Percentiles rank a stretch among this genome's conserved stretches.
Conservation (phyloP, 2,113 vertebrate genomes). For the Forbesichthys agassizii region DNA sequence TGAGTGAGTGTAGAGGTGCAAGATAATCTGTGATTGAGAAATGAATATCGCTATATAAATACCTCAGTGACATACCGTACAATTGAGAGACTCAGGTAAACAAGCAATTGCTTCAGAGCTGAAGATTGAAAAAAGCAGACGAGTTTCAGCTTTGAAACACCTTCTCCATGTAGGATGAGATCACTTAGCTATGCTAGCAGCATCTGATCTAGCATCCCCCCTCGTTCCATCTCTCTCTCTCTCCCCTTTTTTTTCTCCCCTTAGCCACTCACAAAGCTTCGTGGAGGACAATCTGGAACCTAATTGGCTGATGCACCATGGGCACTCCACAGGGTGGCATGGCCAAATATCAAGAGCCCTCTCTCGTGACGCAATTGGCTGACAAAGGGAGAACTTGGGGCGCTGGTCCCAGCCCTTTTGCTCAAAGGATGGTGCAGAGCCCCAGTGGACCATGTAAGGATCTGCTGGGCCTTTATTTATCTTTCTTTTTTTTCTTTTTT, state of each 20-base stretch:
- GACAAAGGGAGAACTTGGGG: slow-evolving; percentile 79
- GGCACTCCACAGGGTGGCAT: slow-evolving; percentile 77
- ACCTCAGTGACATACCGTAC: slow-evolving; percentile 70
- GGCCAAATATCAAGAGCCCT: slow-evolving; percentile 78
- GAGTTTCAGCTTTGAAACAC: slow-evolving; percentile 63
- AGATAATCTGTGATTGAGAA: slow-evolving; percentile 62
- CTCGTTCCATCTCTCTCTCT: slow-evolving; percentile 74
- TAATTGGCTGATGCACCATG: slow-evolving; percentile 80
- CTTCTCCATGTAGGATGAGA: slow-evolving; percentile 56
- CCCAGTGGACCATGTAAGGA: slow-evolving; percentile 75
- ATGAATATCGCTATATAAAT: slow-evolving; percentile 75
- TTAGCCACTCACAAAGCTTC: slow-evolving; percentile 82
- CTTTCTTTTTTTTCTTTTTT: background rate
- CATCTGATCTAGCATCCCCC: slow-evolving; percentile 74
- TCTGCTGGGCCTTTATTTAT: slow-evolving; percentile 40
- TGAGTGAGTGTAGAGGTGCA: slow-evolving; percentile 35
- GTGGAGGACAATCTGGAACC: slow-evolving; percentile 82
- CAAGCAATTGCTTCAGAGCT: slow-evolving; percentile 76
- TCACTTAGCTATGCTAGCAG: slow-evolving; percentile 68
- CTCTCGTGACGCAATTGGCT: slow-evolving; percentile 80
- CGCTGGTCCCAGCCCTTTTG: slow-evolving; percentile 70
- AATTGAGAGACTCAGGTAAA: slow-evolving; percentile 78
- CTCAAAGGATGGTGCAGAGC: slow-evolving; percentile 72
- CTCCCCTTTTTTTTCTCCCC: slow-evolving; percentile 67
- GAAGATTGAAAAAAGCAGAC: slow-evolving; percentile 53